These are phyloP conservation scores for Lagocephalus sceleratus DNA, from an alignment of 2,797 vertebrate species.

Conservation along the genomic window DNA sequence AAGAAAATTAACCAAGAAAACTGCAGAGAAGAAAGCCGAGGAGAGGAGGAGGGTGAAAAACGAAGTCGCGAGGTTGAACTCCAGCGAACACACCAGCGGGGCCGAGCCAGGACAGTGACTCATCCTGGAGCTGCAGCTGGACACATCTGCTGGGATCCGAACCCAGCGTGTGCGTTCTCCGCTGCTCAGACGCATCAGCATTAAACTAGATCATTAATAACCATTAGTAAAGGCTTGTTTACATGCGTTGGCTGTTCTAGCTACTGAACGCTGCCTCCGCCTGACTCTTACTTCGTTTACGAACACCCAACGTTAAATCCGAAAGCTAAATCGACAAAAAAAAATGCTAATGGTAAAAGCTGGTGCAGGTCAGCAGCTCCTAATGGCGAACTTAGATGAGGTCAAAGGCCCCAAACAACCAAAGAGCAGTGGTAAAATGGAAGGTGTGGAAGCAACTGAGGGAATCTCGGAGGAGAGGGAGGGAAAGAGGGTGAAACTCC, in stretches of 20 bases:
- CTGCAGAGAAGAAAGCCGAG: background rate
- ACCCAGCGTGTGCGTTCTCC: background rate
- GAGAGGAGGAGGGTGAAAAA: too few relatives aligned
- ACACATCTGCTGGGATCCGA: background rate
- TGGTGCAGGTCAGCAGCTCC: conserved; percentile 40
- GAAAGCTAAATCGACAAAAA: too few relatives aligned
- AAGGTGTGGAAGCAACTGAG: conserved; percentile 34
- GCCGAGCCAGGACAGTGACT: too few relatives aligned
- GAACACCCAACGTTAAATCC: too few relatives aligned
- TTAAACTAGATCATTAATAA: too few relatives aligned
- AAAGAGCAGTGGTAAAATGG: conserved; percentile 21
- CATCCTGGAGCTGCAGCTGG: background rate
- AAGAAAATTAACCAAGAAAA: background rate
- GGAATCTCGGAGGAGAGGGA: conserved; percentile 26
- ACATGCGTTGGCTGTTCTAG: too few relatives aligned
- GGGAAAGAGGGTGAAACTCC: conserved; percentile 11
- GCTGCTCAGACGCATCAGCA: background rate
- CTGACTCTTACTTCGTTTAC: too few relatives aligned
- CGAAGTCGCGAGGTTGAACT: too few relatives aligned
- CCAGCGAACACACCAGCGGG: too few relatives aligned
- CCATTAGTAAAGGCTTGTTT: too few relatives aligned
- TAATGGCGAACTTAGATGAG: background rate
- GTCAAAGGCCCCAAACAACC: background rate
- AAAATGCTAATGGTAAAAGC: too few relatives aligned
- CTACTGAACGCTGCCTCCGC: too few relatives aligned